Percentiles rank a stretch among this genome's conserved stretches.
Evolutionary conservation across 2,888 invertebrate genomes (phyloP).

Genomic region (Euzophera pinguis): DNA sequence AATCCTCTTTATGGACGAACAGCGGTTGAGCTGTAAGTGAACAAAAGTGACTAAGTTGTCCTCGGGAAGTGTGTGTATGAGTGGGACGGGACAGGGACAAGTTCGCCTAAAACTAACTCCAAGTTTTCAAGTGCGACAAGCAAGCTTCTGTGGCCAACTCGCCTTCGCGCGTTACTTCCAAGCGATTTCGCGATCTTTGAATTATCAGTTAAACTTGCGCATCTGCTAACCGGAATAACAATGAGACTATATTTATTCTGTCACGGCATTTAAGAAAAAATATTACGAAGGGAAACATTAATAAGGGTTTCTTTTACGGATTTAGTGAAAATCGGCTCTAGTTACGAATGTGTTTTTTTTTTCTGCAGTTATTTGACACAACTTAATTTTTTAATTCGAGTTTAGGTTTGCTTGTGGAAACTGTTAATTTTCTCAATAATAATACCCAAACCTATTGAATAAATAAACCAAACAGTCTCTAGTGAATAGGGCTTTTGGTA

Average conservation of each 20-base stretch:
- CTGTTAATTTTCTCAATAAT: too few species aligned
- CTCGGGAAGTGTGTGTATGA: slow-evolving; percentile 47
- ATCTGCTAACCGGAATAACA: slow-evolving; percentile 29
- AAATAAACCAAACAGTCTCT: too few species aligned
- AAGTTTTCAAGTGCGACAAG: slow-evolving; percentile 57
- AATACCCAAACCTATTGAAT: too few species aligned
- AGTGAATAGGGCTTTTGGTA: too few species aligned
- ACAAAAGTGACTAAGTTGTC: slow-evolving; percentile 62
- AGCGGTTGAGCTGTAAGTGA: slow-evolving; percentile 38
- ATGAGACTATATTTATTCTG: not conserved
- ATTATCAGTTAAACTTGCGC: slow-evolving; percentile 55
- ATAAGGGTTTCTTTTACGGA: too few species aligned
- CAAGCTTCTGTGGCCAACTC: slow-evolving; percentile 58
- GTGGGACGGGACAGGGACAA: slow-evolving; percentile 47
- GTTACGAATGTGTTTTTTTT: too few species aligned
- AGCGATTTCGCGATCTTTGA: slow-evolving; percentile 62
- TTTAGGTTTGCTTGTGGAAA: too few species aligned
- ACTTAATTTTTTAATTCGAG: too few species aligned
- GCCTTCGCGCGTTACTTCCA: slow-evolving; percentile 62
- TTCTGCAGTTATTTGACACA: too few species aligned
- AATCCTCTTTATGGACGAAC: slow-evolving; percentile 31
- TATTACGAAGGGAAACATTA: too few species aligned
- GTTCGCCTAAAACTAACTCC: slow-evolving; percentile 57
- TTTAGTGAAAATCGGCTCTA: too few species aligned
- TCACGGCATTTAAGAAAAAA: too few species aligned